Percentiles rank a stretch among this genome's conserved stretches.
Conservation (phyloP, 1,140 invertebrate genomes). For the Drosophila fuyamai region DNA sequence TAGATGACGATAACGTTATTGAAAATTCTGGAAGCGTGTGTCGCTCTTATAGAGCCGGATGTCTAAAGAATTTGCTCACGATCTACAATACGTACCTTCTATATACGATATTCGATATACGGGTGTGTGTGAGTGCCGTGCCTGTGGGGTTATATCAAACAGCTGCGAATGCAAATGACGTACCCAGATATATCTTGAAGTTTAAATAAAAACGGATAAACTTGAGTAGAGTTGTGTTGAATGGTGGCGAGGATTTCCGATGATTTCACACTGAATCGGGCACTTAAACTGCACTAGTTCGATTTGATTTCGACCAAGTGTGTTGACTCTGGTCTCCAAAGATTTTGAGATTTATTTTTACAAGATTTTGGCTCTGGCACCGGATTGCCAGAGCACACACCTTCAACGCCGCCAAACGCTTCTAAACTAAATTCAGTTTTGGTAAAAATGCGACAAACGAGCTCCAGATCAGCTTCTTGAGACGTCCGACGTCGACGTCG, state of each 20-base stretch:
- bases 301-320: conserved; percentile 13
- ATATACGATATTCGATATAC: conserved; percentile 6
- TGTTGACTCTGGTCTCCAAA: conserved; percentile 21
- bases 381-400: conserved; percentile 77
- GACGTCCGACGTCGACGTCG: conserved; percentile 53
- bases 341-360: conserved; percentile 15
- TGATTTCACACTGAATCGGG: conserved; percentile 30
- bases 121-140: conserved; percentile 18
- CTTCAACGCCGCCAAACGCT: conserved; percentile 84
- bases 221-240: conserved; percentile 7
- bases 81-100: conserved; percentile 38
- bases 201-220: neutral
- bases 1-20: conserved; percentile 60
- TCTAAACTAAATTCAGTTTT: conserved; percentile 84
- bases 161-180: conserved; percentile 70
- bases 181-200: conserved; percentile 48
- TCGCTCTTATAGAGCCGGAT: conserved; percentile 53
- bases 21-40: conserved; percentile 77
- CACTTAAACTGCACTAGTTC: conserved; percentile 41
- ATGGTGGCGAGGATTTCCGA: conserved; percentile 9
- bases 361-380: conserved; percentile 45
- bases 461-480: conserved; percentile 83
- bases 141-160: conserved; percentile 52
- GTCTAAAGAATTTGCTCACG: conserved; percentile 49
- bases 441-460: conserved; percentile 83